phyloP scores from a whole-genome alignment of 2,888 invertebrate species.

The Gisinianus flammeolus region DNA sequence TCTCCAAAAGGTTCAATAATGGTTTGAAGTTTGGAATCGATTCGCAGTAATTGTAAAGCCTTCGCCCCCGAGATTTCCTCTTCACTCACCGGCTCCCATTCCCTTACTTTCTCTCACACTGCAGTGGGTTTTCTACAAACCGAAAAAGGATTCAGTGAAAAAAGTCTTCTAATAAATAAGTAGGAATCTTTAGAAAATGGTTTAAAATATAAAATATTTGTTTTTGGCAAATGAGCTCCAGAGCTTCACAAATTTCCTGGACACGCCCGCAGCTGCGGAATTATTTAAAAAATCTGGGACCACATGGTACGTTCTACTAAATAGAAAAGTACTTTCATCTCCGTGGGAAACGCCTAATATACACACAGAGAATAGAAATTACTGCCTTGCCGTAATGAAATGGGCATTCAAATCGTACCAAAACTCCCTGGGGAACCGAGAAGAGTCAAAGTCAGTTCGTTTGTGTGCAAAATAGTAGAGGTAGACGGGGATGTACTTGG shows the following conservation, averaged over 20 bases:
- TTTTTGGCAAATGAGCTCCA: conserved; percentile 26
- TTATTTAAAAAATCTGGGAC: conserved; percentile 4
- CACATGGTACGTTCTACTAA: background rate
- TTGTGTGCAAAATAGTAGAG: conserved; percentile 63
- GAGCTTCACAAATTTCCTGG: conserved; percentile 22
- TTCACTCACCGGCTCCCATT: background rate
- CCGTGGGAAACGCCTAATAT: conserved; percentile 11
- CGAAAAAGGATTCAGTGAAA: background rate
- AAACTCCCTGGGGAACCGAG: background rate
- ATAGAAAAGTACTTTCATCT: conserved; percentile 17
- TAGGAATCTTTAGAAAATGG: background rate
- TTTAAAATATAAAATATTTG: conserved; percentile 5
- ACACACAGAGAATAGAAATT: background rate
- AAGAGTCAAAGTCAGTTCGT: conserved; percentile 11
- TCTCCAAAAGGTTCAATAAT: too few relatives aligned
- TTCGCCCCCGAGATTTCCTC: background rate
- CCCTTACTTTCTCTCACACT: background rate
- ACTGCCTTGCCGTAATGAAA: background rate
- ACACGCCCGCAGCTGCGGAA: background rate
- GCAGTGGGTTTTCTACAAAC: background rate
- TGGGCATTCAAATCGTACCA: background rate
- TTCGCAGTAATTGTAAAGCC: background rate
- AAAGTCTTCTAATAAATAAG: background rate
- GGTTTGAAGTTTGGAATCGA: too few relatives aligned
- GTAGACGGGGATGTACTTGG: conserved; percentile 62